These are phyloP conservation scores for Tetramorium bicarinatum DNA, from an alignment of 2,888 invertebrate species.

Conservation along the genomic window DNA sequence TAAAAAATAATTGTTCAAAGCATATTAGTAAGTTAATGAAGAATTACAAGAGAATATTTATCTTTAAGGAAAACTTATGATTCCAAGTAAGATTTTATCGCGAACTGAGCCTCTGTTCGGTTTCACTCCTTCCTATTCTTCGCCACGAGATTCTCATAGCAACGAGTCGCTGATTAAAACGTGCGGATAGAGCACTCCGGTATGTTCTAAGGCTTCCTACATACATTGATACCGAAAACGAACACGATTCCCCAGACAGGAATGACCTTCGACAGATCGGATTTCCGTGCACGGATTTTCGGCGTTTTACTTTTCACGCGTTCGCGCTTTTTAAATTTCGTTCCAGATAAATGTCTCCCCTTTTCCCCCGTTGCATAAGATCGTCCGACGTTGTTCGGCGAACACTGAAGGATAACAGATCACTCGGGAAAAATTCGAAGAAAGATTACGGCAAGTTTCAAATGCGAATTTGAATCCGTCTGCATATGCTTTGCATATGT, in stretches of 20 bases:
- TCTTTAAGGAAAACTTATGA: neutral
- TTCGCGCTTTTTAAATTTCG: conserved; percentile 36
- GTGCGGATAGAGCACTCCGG: conserved; percentile 20
- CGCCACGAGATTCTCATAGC: neutral
- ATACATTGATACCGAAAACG: conserved; percentile 41
- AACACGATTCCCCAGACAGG: conserved; percentile 41
- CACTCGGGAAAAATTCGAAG: neutral
- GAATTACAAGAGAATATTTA: neutral
- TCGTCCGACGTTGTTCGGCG: conserved; percentile 9
- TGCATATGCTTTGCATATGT: conserved; percentile 33
- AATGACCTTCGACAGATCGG: conserved; percentile 60
- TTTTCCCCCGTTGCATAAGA: conserved; percentile 27
- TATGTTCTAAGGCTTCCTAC: conserved; percentile 39
- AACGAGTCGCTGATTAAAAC: conserved; percentile 43
- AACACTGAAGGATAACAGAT: neutral
- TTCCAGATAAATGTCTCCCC: conserved; percentile 7
- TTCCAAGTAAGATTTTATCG: neutral
- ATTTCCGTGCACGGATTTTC: conserved; percentile 61
- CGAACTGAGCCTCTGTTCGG: neutral
- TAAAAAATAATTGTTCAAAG: neutral
- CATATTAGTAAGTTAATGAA: neutral
- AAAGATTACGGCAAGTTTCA: neutral
- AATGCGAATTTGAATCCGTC: conserved; percentile 21
- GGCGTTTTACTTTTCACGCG: conserved; percentile 63
- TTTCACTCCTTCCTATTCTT: conserved; percentile 11